Evolutionary conservation across 2,797 vertebrate species (phyloP).

Genomic region (Sebastes flavidus): DNA sequence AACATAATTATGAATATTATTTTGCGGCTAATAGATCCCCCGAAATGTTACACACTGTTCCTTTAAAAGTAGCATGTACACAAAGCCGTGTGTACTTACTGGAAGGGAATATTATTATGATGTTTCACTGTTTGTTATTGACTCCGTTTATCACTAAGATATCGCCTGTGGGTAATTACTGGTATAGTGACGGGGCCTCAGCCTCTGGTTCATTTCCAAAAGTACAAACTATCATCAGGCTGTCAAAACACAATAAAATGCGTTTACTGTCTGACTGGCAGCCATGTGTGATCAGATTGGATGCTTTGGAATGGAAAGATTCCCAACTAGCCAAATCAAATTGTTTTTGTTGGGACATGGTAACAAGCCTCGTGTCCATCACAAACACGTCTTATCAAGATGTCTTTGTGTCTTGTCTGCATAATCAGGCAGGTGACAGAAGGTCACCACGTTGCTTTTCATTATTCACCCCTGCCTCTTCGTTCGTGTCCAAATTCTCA

Average conservation of each 20-base stretch:
- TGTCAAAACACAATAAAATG: slow-evolving; percentile 58
- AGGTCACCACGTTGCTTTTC: slow-evolving; percentile 45
- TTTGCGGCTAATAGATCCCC: too few relatives aligned
- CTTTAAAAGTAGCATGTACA: neutral
- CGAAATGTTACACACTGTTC: too few relatives aligned
- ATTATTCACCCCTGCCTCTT: slow-evolving; percentile 51
- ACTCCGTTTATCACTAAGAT: slow-evolving; percentile 17
- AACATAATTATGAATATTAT: too few relatives aligned
- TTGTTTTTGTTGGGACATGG: slow-evolving; percentile 60
- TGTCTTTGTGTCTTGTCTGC: too few relatives aligned
- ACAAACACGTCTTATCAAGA: slow-evolving; percentile 63
- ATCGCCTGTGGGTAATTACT: slow-evolving; percentile 12
- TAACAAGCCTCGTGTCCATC: slow-evolving; percentile 42
- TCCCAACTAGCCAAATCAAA: slow-evolving; percentile 63
- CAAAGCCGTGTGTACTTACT: neutral
- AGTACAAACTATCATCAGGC: slow-evolving; percentile 51
- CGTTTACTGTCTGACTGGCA: slow-evolving; percentile 34
- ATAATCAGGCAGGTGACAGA: too few relatives aligned
- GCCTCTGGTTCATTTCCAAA: slow-evolving; percentile 33
- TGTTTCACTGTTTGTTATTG: slow-evolving; percentile 21
- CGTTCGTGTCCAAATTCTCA: slow-evolving; percentile 40
- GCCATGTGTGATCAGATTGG: slow-evolving; percentile 43
- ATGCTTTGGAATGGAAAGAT: slow-evolving; percentile 40
- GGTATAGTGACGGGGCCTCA: neutral
- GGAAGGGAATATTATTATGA: neutral